Base-by-base conservation (phyloP, 2,888 invertebrate species). In the Drosophila borborema region DNA sequence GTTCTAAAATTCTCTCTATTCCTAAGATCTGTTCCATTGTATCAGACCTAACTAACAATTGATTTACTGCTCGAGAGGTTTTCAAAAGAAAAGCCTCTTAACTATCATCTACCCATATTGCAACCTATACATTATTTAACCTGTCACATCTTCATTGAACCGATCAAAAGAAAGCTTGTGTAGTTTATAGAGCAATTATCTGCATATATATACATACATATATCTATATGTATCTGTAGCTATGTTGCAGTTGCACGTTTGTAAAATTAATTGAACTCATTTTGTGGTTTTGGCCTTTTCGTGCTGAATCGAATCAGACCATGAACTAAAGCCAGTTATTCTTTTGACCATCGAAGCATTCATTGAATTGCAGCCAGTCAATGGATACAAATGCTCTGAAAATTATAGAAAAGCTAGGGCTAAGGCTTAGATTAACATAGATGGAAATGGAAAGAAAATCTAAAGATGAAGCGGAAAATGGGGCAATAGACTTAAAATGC, bases 261-360 rank as follows among this genome's bases (percentile, higher is more conserved):
- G 46, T 55, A 46, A 48, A 64, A 55, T 65, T 16, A 34, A 64
- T 54, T 54, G 23, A 18, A 5, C 38, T 54, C 5, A 36, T 51
- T 63, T 51, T 53, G 64, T 23, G 67, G 49, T 38, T 62, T 54
- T 12, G 12, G 20, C 7, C 23, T 62, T 46, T 63, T 56, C 51
- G 16, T 59, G 61, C 48, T 61, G 46, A 41, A 41, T 53, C 45
- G 54, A 68, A 69, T 68, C 36, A 68, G 69, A 69, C 69, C 69
- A 69, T 69, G 68, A 72, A 72, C 54, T 55, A 28, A 38, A 64
- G 20, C 49, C 23, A 34, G 34, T 59, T 59, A 67, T 68, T 67
- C 40, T 16, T 3, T 40, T 64, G 71, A 55, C 48, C 54, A 71
- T 55, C 65, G 51, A 45, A 20, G 58, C 66, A 68, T 45, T 55